Evolutionary conservation across 2,113 vertebrate genomes (phyloP).

Genomic region (Channa maculata): DNA sequence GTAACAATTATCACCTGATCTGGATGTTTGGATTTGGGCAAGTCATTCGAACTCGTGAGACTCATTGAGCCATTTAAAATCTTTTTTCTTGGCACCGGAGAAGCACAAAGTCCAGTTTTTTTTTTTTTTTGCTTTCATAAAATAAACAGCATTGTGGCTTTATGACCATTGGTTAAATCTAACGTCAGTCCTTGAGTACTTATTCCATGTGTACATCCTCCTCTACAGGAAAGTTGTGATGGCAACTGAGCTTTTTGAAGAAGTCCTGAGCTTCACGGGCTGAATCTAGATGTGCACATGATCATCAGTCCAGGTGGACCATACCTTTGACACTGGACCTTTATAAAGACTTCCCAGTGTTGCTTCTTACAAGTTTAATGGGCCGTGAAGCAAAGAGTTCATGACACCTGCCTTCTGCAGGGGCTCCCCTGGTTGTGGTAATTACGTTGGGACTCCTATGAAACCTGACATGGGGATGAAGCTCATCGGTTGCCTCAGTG

Average conservation of each 20-base stretch:
- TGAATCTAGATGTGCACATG: constrained; percentile 30
- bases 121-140: neutral
- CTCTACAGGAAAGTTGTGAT: constrained; percentile 81
- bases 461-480: constrained; percentile 31
- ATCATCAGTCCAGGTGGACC: constrained; percentile 46
- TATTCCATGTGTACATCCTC: neutral
- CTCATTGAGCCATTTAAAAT: neutral
- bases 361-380: constrained; percentile 35
- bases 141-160: neutral
- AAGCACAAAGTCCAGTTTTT: constrained; percentile 29
- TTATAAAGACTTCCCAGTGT: constrained; percentile 6
- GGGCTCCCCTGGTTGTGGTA: constrained; percentile 36
- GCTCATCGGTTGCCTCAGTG: constrained; percentile 20
- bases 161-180: neutral
- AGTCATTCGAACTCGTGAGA: neutral
- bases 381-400: constrained; percentile 26
- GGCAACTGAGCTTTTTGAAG: constrained; percentile 74
- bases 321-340: constrained; percentile 40
- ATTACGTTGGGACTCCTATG: constrained; percentile 39
- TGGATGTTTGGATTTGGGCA: constrained; percentile 31
- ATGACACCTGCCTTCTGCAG: constrained; percentile 22
- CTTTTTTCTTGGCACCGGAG: neutral
- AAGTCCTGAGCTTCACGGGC: neutral
- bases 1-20: neutral
- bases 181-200: neutral